Evolutionary conservation across 2,888 invertebrate genomes (phyloP).

Genomic region (Drosophila neonasuta): DNA sequence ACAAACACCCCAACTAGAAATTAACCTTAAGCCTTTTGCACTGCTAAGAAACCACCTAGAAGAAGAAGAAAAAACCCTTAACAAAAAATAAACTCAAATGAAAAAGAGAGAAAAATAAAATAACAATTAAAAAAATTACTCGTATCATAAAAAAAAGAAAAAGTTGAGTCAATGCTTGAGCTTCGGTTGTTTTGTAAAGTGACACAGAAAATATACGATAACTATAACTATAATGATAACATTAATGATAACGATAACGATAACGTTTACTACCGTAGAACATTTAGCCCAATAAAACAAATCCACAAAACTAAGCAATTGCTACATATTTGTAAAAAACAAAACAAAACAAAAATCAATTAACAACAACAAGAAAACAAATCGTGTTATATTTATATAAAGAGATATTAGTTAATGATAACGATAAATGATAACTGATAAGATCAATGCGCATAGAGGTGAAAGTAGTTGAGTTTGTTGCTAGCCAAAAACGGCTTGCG

Average conservation of each 20-base stretch:
- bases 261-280: conserved; percentile 30
- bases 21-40: conserved; percentile 65
- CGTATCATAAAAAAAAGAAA: conserved; percentile 18
- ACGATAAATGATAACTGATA: conserved; percentile 27
- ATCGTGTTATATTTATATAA: conserved; percentile 67
- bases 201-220: conserved; percentile 51
- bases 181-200: conserved; percentile 76
- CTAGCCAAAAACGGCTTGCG: conserved; percentile 29
- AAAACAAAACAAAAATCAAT: conserved; percentile 19
- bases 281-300: conserved; percentile 36
- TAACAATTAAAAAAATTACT: conserved; percentile 8
- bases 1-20: conserved; percentile 23
- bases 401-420: conserved; percentile 40
- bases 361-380: conserved; percentile 31
- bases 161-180: conserved; percentile 72
- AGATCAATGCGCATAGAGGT: conserved; percentile 65
- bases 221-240: conserved; percentile 27
- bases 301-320: conserved; percentile 65
- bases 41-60: conserved; percentile 77
- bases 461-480: conserved; percentile 55
- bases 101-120: conserved; percentile 16
- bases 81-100: conserved; percentile 11
- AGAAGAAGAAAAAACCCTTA: conserved; percentile 21
- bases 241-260: conserved; percentile 33
- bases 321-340: conserved; percentile 63